phyloP scores from a whole-genome alignment of 2,113 vertebrate genomes.

The Ictalurus punctatus region DNA sequence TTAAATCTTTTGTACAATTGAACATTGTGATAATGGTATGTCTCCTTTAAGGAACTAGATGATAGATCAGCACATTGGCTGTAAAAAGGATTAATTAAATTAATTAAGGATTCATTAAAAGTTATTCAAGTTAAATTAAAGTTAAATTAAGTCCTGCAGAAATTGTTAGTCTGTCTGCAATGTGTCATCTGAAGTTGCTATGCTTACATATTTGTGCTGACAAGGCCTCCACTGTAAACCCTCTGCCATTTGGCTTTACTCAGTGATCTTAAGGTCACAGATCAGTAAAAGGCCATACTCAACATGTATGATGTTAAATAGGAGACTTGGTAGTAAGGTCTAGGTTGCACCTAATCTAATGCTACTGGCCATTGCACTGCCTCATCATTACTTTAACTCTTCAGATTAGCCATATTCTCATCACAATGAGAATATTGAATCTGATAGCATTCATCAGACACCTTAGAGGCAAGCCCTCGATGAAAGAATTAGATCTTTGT shows the following conservation, averaged over 20 bases:
- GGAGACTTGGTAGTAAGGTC: not conserved
- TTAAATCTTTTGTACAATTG: not conserved
- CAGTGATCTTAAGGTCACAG: slow-evolving; percentile 41
- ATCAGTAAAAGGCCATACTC: slow-evolving; percentile 39
- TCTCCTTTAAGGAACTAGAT: not conserved
- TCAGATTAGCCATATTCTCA: not conserved
- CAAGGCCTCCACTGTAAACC: slow-evolving; percentile 9
- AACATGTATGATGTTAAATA: slow-evolving; percentile 10
- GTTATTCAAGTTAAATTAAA: not conserved
- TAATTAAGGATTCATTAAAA: not conserved
- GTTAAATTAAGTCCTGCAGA: not conserved
- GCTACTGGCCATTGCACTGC: not conserved
- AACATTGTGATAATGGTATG: not conserved
- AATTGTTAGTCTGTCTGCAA: not conserved
- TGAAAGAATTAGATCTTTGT: not conserved
- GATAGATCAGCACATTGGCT: not conserved
- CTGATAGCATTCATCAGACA: not conserved
- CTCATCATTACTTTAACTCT: not conserved
- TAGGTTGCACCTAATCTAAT: slow-evolving; percentile 9
- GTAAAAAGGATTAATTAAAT: not conserved
- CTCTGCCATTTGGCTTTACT: slow-evolving; percentile 25
- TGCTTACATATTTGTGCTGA: slow-evolving; percentile 27
- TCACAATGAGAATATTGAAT: not conserved
- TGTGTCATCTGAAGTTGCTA: slow-evolving; percentile 7
- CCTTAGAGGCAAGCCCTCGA: not conserved